These are phyloP conservation scores for Palythoa caribaeorum DNA, from an alignment of 92 coral and sea anemone species.

Conservation along the genomic window DNA sequence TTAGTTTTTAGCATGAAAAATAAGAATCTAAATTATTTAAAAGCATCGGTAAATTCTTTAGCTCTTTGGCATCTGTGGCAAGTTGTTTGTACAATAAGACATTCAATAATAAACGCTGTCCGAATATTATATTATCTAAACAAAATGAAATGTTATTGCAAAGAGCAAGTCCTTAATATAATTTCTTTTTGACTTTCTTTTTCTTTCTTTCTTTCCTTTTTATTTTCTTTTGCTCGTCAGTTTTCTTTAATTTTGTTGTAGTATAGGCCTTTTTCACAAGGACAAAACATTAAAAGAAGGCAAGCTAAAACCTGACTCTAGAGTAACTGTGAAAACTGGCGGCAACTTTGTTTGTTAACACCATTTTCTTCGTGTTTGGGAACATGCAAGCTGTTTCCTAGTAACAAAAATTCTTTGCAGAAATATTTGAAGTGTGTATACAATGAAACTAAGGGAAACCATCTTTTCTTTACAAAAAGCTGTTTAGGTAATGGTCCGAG, in stretches of 20 bases:
- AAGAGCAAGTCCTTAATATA: background rate
- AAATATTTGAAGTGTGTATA: no score
- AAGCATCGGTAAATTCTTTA: background rate
- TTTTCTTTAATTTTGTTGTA: background rate
- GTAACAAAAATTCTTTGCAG: no score
- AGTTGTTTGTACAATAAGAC: no score
- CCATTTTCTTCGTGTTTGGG: no score
- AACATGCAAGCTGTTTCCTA: no score
- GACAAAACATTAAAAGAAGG: background rate
- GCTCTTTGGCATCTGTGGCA: background rate
- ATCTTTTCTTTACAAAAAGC: no score
- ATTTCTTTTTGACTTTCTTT: no score
- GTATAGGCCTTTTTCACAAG: background rate
- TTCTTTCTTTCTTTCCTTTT: background rate
- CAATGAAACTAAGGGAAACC: no score
- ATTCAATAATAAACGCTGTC: background rate
- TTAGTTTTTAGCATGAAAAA: background rate
- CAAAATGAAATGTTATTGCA: background rate
- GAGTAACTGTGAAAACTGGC: no score
- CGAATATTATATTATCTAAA: background rate
- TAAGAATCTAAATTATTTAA: background rate
- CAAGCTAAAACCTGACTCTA: background rate
- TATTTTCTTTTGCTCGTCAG: background rate
- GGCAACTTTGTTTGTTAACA: no score
- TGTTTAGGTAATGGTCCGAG: no score